phyloP scores from a whole-genome alignment of 2,113 vertebrate species.

The Podarcis cretensis region DNA sequence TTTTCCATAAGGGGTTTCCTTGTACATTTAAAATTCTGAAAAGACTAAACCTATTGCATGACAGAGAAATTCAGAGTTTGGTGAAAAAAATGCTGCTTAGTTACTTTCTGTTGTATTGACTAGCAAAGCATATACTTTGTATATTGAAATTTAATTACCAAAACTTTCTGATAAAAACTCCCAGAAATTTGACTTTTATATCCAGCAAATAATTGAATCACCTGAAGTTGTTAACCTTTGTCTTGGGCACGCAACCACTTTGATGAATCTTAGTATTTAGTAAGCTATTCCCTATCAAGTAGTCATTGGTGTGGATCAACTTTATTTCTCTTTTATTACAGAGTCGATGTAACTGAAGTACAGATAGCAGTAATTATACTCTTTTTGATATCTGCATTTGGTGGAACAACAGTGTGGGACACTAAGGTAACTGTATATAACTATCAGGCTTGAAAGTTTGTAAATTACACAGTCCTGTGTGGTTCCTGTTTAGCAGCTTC shows the following conservation, averaged over 20 bases:
- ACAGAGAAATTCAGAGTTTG: no score
- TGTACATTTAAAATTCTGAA: not conserved
- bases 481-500: not conserved
- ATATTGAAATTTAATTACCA: not conserved
- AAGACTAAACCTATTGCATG: not conserved
- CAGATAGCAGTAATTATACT: constrained; percentile 87
- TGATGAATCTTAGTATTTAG: not conserved
- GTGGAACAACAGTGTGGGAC: constrained; percentile 89
- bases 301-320: no score
- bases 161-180: not conserved
- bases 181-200: not conserved
- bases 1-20: not conserved
- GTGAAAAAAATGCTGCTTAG: not conserved
- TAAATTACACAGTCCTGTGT: constrained; percentile 22
- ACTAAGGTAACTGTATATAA: constrained; percentile 75
- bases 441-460: not conserved
- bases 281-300: not conserved
- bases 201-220: not conserved
- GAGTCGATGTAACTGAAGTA: constrained; percentile 96
- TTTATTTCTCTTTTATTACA: constrained; percentile 53
- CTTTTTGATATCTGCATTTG: constrained; percentile 88
- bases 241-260: not conserved
- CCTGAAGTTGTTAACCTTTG: not conserved
- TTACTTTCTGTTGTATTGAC: not conserved
- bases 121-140: not conserved